Conservation (phyloP, 2,888 invertebrate genomes). For the Pheosia tremula region DNA sequence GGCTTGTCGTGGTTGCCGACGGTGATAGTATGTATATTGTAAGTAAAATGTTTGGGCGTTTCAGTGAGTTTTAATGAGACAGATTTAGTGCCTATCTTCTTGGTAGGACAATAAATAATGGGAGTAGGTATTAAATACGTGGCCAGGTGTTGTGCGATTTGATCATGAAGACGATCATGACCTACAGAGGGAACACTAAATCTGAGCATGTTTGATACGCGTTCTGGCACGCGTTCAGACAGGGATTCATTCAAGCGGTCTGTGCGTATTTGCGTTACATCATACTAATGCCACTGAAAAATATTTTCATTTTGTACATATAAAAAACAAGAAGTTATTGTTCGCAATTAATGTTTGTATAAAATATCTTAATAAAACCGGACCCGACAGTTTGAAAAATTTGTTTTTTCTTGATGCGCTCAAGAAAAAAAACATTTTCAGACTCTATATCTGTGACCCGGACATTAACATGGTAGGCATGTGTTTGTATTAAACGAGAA, state of each 20-base stretch:
- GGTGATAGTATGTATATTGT: slow-evolving; percentile 18
- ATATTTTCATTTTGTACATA: neutral
- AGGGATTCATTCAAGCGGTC: slow-evolving; percentile 69
- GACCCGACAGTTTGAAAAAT: too few relatives aligned
- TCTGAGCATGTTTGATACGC: slow-evolving; percentile 59
- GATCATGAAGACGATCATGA: slow-evolving; percentile 64
- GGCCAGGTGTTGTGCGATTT: slow-evolving; percentile 51
- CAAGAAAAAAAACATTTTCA: too few relatives aligned
- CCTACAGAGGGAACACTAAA: slow-evolving; percentile 71
- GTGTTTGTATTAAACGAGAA: too few relatives aligned
- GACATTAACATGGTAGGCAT: too few relatives aligned
- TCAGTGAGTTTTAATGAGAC: slow-evolving; percentile 27
- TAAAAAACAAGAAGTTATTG: neutral
- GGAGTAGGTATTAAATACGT: slow-evolving; percentile 16
- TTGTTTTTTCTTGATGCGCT: too few relatives aligned
- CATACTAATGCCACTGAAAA: slow-evolving; percentile 28
- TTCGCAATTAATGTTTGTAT: neutral
- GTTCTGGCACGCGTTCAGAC: slow-evolving; percentile 70
- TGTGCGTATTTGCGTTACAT: slow-evolving; percentile 47
- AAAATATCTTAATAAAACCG: neutral
- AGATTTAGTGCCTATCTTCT: slow-evolving; percentile 11
- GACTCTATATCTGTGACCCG: too few relatives aligned
- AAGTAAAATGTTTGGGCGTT: slow-evolving; percentile 35
- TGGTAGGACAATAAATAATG: neutral
- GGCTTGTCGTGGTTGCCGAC: slow-evolving; percentile 43